Conservation (phyloP, 2,888 invertebrate species). For the Lobophora halterata region DNA sequence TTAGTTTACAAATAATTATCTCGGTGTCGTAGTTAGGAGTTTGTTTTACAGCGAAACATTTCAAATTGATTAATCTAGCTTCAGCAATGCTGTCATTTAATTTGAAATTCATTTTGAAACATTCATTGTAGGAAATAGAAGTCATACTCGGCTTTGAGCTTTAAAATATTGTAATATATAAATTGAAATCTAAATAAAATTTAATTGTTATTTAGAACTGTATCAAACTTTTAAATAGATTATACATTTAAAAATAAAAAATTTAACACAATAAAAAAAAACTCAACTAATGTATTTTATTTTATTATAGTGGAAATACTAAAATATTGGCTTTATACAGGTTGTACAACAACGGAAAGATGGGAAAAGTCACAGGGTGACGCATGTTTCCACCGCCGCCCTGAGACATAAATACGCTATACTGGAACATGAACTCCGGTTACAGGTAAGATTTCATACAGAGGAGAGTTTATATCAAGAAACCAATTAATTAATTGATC, state of each 20-base stretch:
- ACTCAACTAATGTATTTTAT: not conserved
- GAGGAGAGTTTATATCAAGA: too few species aligned
- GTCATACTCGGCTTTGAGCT: constrained; percentile 45
- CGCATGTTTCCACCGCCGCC: constrained; percentile 68
- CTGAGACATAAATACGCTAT: constrained; percentile 74
- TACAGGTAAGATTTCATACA: constrained; percentile 74
- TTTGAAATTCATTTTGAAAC: constrained; percentile 32
- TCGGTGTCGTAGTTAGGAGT: constrained; percentile 41
- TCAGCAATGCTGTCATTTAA: constrained; percentile 43
- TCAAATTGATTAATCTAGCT: constrained; percentile 32
- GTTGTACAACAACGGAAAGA: constrained; percentile 74
- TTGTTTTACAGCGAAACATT: constrained; percentile 14
- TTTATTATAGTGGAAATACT: too few species aligned
- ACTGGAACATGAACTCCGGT: constrained; percentile 69
- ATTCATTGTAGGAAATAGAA: constrained; percentile 41
- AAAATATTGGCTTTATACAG: constrained; percentile 38
- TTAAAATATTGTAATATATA: constrained; percentile 20
- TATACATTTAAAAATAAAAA: not conserved
- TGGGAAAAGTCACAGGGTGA: constrained; percentile 57
- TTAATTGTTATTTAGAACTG: too few species aligned
- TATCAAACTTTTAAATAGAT: not conserved
- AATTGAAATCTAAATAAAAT: not conserved
- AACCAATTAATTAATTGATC: too few species aligned
- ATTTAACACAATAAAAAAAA: constrained; percentile 4
- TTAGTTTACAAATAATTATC: constrained; percentile 40